Evolutionary conservation across 2,113 vertebrate species (phyloP).

Genomic region (Platichthys flesus): DNA sequence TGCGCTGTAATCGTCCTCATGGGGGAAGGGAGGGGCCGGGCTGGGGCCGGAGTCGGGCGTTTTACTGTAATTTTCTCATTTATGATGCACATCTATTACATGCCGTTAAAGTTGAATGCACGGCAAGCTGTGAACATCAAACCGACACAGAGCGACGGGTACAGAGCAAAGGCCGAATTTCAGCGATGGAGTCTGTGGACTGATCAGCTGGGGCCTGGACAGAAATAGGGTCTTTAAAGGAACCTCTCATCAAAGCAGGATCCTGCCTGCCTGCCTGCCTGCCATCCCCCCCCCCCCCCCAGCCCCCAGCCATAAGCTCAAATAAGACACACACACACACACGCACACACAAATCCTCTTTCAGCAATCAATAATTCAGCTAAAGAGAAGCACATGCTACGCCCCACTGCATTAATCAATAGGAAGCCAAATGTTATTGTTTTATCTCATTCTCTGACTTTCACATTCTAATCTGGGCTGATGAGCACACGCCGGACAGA

Average conservation of each 20-base stretch:
- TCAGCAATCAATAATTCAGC: slow-evolving; percentile 79
- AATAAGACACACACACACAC: slow-evolving; percentile 21
- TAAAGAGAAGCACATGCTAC: slow-evolving; percentile 81
- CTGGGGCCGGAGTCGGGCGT: slow-evolving; percentile 5
- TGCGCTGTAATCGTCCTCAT: slow-evolving; percentile 53
- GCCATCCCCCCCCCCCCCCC: neutral
- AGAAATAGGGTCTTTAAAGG: slow-evolving; percentile 66
- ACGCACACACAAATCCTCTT: slow-evolving; percentile 65
- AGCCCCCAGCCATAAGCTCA: too few species aligned
- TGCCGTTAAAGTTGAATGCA: slow-evolving; percentile 64
- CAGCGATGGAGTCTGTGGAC: slow-evolving; percentile 46
- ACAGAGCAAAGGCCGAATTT: slow-evolving; percentile 51
- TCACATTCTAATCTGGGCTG: slow-evolving; percentile 73
- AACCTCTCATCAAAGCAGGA: slow-evolving; percentile 69
- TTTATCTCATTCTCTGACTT: slow-evolving; percentile 78
- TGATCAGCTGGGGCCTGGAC: slow-evolving; percentile 57
- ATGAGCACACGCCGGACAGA: slow-evolving; percentile 48
- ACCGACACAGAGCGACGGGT: slow-evolving; percentile 25
- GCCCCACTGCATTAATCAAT: slow-evolving; percentile 80
- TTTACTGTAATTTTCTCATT: slow-evolving; percentile 61
- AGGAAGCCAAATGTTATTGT: slow-evolving; percentile 81
- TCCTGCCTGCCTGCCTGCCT: slow-evolving; percentile 27
- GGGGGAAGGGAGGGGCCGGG: slow-evolving; percentile 36
- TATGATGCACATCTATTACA: slow-evolving; percentile 58
- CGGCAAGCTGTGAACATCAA: slow-evolving; percentile 51